A percentile compares a stretch with the other conserved stretches of the same genome.
phyloP scores from a whole-genome alignment of 2,888 invertebrate species.

The Drosophila phalerata region DNA sequence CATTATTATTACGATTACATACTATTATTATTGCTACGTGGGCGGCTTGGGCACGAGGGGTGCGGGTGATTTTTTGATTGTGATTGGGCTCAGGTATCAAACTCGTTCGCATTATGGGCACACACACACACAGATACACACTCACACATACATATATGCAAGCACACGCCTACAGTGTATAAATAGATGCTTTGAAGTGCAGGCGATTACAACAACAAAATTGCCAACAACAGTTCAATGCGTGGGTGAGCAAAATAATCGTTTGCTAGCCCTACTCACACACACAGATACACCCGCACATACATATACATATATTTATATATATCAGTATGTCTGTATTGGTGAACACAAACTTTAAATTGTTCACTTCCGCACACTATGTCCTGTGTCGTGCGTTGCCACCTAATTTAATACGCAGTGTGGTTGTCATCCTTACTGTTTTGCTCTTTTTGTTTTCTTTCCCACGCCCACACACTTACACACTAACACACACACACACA shows the following conservation, averaged over 20 bases:
- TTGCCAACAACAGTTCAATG: constrained; percentile 45
- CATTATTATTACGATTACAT: constrained; percentile 56
- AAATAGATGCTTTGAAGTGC: constrained; percentile 75
- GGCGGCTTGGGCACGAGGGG: constrained; percentile 38
- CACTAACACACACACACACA: constrained; percentile 25
- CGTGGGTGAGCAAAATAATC: constrained; percentile 64
- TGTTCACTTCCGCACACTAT: constrained; percentile 75
- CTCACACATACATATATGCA: not conserved
- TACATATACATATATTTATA: constrained; percentile 9
- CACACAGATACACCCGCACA: constrained; percentile 10
- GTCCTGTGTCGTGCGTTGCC: constrained; percentile 55
- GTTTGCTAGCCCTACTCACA: constrained; percentile 32
- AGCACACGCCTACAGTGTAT: constrained; percentile 36
- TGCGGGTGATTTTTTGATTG: constrained; percentile 54
- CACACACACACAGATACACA: constrained; percentile 4
- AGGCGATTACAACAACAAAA: constrained; percentile 47
- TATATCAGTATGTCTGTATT: constrained; percentile 15
- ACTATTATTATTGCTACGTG: constrained; percentile 62
- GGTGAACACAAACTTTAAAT: constrained; percentile 64
- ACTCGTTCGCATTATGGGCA: constrained; percentile 40
- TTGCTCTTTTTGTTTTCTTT: constrained; percentile 64
- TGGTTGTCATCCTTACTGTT: constrained; percentile 51
- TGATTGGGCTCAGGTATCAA: constrained; percentile 63
- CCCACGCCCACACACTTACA: constrained; percentile 52
- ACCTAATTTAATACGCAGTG: constrained; percentile 45